Conservation (phyloP, 1,140 invertebrate genomes). For the Drosophila asahinai region DNA sequence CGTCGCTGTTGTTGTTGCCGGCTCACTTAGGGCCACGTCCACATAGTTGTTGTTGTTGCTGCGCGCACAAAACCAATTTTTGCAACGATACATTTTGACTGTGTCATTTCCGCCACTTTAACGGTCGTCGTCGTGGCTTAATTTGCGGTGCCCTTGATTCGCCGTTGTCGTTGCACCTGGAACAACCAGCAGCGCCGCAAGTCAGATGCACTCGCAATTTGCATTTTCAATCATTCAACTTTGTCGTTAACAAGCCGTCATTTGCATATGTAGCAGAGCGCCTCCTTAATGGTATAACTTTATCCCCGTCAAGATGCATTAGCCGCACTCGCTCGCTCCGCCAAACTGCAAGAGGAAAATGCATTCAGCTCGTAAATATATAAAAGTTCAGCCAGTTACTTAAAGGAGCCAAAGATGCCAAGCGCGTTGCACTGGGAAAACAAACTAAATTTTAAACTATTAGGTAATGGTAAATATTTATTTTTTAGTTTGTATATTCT, state of each 20-base stretch:
- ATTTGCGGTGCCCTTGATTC: slow-evolving; percentile 23
- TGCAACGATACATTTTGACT: slow-evolving; percentile 85
- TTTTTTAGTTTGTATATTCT: not conserved
- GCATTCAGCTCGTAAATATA: slow-evolving; percentile 51
- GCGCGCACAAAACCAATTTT: slow-evolving; percentile 87
- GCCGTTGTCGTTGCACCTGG: slow-evolving; percentile 29
- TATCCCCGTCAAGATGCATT: slow-evolving; percentile 37
- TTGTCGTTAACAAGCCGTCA: slow-evolving; percentile 56
- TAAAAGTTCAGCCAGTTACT: slow-evolving; percentile 58
- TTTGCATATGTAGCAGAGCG: slow-evolving; percentile 54
- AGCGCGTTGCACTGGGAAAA: slow-evolving; percentile 3
- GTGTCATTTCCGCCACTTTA: slow-evolving; percentile 80
- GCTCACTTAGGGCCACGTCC: slow-evolving; percentile 74
- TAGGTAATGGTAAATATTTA: not conserved
- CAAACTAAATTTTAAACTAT: not conserved
- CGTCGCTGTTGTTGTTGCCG: slow-evolving; percentile 9
- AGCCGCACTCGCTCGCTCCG: slow-evolving; percentile 17
- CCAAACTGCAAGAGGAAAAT: slow-evolving; percentile 42
- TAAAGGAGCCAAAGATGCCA: slow-evolving; percentile 21
- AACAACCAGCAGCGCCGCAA: slow-evolving; percentile 9
- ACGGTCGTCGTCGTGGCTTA: slow-evolving; percentile 48
- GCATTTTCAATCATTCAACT: slow-evolving; percentile 80
- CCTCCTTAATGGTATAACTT: slow-evolving; percentile 52
- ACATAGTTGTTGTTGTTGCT: slow-evolving; percentile 84
- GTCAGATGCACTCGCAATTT: slow-evolving; percentile 60